Percentiles rank a stretch among this genome's conserved stretches.
These are phyloP conservation scores for Diploptera punctata DNA, from an alignment of 2,888 invertebrate species.

Conservation along the genomic window DNA sequence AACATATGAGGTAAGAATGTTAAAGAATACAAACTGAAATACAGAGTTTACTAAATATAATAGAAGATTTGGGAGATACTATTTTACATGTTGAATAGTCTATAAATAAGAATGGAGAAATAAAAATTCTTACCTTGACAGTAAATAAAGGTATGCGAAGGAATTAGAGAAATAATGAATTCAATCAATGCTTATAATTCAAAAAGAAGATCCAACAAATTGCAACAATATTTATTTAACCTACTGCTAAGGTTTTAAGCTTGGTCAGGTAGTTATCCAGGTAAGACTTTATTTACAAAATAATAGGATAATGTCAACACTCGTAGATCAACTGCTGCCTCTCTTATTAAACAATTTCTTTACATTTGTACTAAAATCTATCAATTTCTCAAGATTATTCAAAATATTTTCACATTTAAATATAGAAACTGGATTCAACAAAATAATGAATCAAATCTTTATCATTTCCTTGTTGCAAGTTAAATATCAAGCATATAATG, in stretches of 20 bases:
- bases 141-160: no score
- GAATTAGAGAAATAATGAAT: no score
- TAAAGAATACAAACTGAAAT: no score
- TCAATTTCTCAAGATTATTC: slow-evolving; percentile 1
- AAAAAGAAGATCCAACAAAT: slow-evolving; percentile 14
- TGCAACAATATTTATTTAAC: slow-evolving; percentile 30
- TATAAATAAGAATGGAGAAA: no score
- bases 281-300: slow-evolving; percentile 5
- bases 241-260: slow-evolving; percentile 11
- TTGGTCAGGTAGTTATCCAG: slow-evolving; percentile 21
- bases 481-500: no score
- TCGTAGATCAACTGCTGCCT: not conserved
- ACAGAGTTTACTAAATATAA: no score
- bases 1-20: no score
- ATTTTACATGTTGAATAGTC: no score
- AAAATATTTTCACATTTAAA: not conserved
- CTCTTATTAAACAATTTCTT: not conserved
- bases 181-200: not conserved
- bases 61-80: no score
- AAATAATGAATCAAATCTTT: not conserved
- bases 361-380: slow-evolving; percentile 23
- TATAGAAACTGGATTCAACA: slow-evolving; percentile 13
- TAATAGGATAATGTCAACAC: not conserved
- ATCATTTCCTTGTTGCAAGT: no score
- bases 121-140: no score